Evolutionary conservation across 2,113 vertebrate species (phyloP).

Genomic region (Neomonachus schauinslandi): DNA sequence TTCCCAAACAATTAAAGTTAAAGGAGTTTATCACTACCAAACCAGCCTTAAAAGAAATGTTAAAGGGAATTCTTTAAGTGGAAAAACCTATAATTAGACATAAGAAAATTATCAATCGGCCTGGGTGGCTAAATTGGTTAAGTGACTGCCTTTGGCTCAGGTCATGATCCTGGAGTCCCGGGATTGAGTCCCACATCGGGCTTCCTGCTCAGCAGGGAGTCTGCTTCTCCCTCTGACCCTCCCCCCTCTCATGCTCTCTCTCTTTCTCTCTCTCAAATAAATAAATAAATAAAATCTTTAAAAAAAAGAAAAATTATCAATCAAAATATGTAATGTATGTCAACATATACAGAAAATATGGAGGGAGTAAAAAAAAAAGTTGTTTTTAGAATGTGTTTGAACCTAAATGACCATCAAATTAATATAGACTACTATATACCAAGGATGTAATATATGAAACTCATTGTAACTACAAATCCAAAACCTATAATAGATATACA

Average conservation of each 20-base stretch:
- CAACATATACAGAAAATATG: not conserved
- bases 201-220: too few species aligned
- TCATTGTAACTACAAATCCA: not conserved
- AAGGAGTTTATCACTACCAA: not conserved
- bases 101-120: not conserved
- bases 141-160: too few species aligned
- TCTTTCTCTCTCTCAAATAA: too few species aligned
- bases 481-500: not conserved
- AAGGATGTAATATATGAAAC: not conserved
- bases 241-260: too few species aligned
- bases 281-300: too few species aligned
- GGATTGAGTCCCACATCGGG: too few species aligned
- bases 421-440: not conserved
- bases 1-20: not conserved
- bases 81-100: not conserved
- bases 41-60: not conserved
- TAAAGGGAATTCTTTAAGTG: not conserved
- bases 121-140: too few species aligned
- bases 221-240: too few species aligned
- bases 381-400: not conserved
- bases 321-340: not conserved
- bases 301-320: not conserved
- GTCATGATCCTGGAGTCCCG: too few species aligned
- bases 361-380: not conserved
- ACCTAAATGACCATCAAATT: not conserved